Conservation (phyloP, 2,797 vertebrate genomes). For the Sebastes oblongus region DNA sequence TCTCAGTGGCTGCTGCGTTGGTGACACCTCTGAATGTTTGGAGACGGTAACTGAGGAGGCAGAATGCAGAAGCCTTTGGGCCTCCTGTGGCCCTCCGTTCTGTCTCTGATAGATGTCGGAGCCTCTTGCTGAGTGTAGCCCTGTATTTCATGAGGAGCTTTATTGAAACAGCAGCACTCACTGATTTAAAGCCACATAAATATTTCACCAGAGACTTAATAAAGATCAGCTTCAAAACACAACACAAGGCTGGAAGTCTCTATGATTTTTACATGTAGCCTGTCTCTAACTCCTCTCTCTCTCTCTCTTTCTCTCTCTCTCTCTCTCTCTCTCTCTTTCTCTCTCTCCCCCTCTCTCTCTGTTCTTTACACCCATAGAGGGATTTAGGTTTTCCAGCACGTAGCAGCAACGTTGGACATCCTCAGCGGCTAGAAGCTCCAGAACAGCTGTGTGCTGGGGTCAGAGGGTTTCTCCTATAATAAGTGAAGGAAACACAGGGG, state of each 20-base stretch:
- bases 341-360: background rate
- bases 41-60: conserved; percentile 44
- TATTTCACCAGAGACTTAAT: conserved; percentile 42
- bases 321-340: background rate
- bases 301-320: background rate
- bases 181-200: conserved; percentile 65
- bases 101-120: conserved; percentile 29
- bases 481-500: background rate
- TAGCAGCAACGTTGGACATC: background rate
- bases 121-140: conserved; percentile 23
- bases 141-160: conserved; percentile 40
- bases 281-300: background rate
- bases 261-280: background rate
- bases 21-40: background rate
- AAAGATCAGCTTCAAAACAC: conserved; percentile 30
- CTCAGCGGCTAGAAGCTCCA: background rate
- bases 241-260: background rate
- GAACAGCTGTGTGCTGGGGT: background rate
- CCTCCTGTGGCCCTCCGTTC: conserved; percentile 8
- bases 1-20: background rate
- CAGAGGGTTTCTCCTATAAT: background rate
- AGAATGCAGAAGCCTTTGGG: conserved; percentile 22
- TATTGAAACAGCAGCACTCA: conserved; percentile 34
- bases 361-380: background rate
- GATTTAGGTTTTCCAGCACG: background rate